These are phyloP conservation scores for Cheumatopsyche charites DNA, from an alignment of 1,140 invertebrate species.

Conservation along the genomic window DNA sequence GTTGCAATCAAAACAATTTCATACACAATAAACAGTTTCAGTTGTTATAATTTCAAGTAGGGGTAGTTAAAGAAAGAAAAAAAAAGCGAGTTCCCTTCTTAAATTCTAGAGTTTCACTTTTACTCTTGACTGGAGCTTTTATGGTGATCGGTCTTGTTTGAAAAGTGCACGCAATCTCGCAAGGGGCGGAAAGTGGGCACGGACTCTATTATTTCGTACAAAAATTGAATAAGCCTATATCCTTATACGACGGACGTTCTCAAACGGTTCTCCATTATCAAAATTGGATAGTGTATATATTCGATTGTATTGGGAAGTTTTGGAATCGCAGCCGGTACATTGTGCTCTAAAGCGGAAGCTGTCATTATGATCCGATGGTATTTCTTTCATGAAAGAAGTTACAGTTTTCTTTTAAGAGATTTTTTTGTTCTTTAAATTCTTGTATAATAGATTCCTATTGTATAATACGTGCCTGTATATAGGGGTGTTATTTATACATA, in stretches of 20 bases:
- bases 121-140: constrained; percentile 43
- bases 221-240: neutral
- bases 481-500: neutral
- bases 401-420: neutral
- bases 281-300: too few species aligned
- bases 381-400: constrained; percentile 10
- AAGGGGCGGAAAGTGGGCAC: constrained; percentile 30
- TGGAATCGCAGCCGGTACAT: neutral
- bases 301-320: neutral
- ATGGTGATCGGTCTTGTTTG: constrained; percentile 10
- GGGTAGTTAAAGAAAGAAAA: neutral
- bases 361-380: neutral
- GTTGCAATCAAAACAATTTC: constrained; percentile 34
- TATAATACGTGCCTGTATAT: neutral
- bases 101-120: constrained; percentile 41
- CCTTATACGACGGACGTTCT: neutral
- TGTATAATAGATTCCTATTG: too few species aligned
- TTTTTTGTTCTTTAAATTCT: neutral
- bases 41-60: constrained; percentile 22
- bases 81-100: constrained; percentile 11
- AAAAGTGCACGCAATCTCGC: constrained; percentile 16
- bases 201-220: neutral
- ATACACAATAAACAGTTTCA: constrained; percentile 22
- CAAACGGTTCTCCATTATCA: too few species aligned
- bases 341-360: constrained; percentile 21